These are phyloP conservation scores for Heliconius nattereri DNA, from an alignment of 1,140 invertebrate genomes.

Conservation along the genomic window DNA sequence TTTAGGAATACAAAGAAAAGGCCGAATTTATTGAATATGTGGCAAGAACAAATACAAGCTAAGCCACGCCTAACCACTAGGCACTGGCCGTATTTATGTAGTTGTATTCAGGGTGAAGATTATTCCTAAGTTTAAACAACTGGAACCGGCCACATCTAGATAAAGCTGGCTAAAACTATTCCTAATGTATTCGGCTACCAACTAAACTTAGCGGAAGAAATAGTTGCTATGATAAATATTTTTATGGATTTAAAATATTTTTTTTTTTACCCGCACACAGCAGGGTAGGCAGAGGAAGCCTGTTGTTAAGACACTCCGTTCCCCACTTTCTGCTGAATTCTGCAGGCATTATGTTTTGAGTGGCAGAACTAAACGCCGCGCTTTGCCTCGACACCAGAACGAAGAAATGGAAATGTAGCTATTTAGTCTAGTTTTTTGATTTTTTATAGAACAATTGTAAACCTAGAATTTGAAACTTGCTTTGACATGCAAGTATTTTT, in stretches of 20 bases:
- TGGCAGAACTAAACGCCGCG: no score
- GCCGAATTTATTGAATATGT: background rate
- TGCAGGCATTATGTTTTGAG: no score
- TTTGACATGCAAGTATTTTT: no score
- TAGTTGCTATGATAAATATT: background rate
- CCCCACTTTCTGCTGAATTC: no score
- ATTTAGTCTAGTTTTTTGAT: no score
- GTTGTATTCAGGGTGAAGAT: conserved; percentile 1
- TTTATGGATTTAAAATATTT: background rate
- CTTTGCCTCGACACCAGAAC: no score
- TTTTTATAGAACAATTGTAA: no score
- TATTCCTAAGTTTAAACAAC: conserved; percentile 12
- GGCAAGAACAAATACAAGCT: conserved; percentile 3
- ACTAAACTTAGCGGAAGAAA: background rate
- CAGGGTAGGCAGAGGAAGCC: no score
- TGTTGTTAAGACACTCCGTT: no score
- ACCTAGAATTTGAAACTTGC: no score
- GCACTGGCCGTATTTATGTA: conserved; percentile 8
- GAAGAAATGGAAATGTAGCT: no score
- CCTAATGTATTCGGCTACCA: background rate
- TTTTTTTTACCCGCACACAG: no score
- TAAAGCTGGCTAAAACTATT: background rate
- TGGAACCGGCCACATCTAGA: conserved; percentile 2
- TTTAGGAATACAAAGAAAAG: background rate
- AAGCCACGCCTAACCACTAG: background rate